Evolutionary conservation across 1,140 invertebrate genomes (phyloP).

Genomic region (Magallana ariakensis): DNA sequence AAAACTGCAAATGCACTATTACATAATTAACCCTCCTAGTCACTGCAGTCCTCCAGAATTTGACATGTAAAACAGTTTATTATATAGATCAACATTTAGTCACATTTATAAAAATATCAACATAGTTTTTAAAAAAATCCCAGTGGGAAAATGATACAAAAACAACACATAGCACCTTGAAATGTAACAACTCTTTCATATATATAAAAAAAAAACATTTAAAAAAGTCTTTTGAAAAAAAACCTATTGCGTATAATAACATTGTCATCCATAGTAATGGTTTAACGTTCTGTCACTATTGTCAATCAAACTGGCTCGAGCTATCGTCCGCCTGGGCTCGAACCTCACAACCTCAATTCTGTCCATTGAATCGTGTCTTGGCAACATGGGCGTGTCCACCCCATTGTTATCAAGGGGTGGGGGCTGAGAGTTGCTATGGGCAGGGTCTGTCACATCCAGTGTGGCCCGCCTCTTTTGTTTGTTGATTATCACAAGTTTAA

Average conservation of each 20-base stretch:
- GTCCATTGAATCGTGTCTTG: conserved; percentile 69
- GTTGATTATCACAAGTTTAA: conserved; percentile 84
- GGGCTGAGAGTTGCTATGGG: conserved; percentile 67
- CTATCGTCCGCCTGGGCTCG: conserved; percentile 62
- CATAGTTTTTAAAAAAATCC: not conserved
- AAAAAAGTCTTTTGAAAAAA: not conserved
- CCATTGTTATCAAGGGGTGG: conserved; percentile 48
- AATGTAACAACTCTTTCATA: not conserved
- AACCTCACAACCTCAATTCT: conserved; percentile 72
- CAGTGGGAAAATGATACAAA: not conserved
- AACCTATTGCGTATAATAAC: not conserved
- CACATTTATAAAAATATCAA: not conserved
- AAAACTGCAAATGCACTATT: too few relatives aligned
- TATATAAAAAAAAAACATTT: not conserved
- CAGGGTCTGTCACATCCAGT: conserved; percentile 85
- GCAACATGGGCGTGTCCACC: conserved; percentile 63
- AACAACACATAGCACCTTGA: conserved; percentile 25
- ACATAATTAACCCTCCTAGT: not conserved
- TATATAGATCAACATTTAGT: not conserved
- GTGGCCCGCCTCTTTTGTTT: conserved; percentile 83
- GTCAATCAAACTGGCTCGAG: conserved; percentile 36
- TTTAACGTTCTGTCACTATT: conserved; percentile 61
- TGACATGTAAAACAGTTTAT: not conserved
- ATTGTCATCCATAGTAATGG: conserved; percentile 65
- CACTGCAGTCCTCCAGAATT: not conserved